Evolutionary conservation across 2,888 invertebrate species (phyloP).

Genomic region (Nephrocerus scutellatus): DNA sequence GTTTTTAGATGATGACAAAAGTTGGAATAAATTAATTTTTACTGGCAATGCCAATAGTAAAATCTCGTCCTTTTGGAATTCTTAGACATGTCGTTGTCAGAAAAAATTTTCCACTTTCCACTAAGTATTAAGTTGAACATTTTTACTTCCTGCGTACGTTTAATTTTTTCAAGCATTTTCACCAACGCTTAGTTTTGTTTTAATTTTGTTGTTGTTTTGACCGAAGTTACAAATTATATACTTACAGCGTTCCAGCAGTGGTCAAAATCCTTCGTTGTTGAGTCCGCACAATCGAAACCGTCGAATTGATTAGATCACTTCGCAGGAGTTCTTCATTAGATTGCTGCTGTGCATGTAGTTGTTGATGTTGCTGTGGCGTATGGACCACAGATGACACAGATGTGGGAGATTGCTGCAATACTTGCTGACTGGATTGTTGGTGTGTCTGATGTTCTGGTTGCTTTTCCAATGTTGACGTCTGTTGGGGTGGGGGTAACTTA

Average conservation of each 20-base stretch:
- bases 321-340: conserved; percentile 19
- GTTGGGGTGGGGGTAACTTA: conserved; percentile 9
- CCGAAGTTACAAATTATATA: conserved; percentile 10
- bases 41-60: too few species aligned
- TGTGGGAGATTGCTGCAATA: conserved; percentile 10
- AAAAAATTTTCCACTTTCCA: too few species aligned
- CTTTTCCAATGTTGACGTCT: conserved; percentile 8
- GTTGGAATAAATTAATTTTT: too few species aligned
- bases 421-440: conserved; percentile 18
- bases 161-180: too few species aligned
- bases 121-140: too few species aligned
- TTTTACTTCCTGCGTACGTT: too few species aligned
- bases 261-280: conserved; percentile 44
- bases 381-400: conserved; percentile 12
- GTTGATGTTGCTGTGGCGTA: conserved; percentile 17
- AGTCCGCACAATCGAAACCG: conserved; percentile 30
- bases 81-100: too few species aligned
- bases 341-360: conserved; percentile 15
- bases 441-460: conserved; percentile 21
- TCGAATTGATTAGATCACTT: conserved; percentile 15
- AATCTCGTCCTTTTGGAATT: too few species aligned
- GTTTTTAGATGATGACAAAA: too few species aligned
- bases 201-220: neutral
- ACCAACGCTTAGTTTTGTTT: neutral
- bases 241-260: conserved; percentile 46